phyloP scores from a whole-genome alignment of 2,797 vertebrate genomes.

The Typhlichthys eigenmanni region DNA sequence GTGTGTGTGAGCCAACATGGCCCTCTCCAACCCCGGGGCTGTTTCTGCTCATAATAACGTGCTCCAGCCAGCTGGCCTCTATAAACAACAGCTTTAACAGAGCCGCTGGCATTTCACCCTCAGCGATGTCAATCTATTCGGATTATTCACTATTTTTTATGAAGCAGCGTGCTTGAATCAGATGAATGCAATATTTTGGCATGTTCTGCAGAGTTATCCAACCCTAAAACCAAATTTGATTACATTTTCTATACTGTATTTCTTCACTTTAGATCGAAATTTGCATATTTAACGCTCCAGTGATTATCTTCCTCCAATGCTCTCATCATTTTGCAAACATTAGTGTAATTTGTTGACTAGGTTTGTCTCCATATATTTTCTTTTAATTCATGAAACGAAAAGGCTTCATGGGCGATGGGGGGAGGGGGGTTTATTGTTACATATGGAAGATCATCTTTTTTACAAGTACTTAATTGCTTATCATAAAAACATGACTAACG shows the following conservation, averaged over 20 bases:
- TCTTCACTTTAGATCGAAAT: conserved; percentile 37
- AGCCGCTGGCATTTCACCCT: conserved; percentile 16
- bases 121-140: not conserved
- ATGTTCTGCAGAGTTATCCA: conserved; percentile 9
- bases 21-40: conserved; percentile 1
- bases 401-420: not conserved
- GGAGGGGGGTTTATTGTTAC: not conserved
- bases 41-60: conserved; percentile 20
- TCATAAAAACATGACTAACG: not conserved
- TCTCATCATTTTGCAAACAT: conserved; percentile 53
- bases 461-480: not conserved
- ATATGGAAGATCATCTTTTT: not conserved
- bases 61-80: not conserved
- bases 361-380: conserved; percentile 52
- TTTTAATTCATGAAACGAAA: conserved; percentile 29
- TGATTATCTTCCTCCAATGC: conserved; percentile 46
- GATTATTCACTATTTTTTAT: conserved; percentile 8
- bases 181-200: conserved; percentile 23
- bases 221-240: not conserved
- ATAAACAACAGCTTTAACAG: conserved; percentile 30
- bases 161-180: conserved; percentile 21
- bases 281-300: conserved; percentile 50
- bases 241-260: not conserved
- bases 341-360: conserved; percentile 56
- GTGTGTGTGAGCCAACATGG: conserved; percentile 4